Percentiles rank a stretch among this genome's conserved stretches.
Evolutionary conservation across 2,888 invertebrate species (phyloP).

Genomic region (Drosophila parthenogenetica): DNA sequence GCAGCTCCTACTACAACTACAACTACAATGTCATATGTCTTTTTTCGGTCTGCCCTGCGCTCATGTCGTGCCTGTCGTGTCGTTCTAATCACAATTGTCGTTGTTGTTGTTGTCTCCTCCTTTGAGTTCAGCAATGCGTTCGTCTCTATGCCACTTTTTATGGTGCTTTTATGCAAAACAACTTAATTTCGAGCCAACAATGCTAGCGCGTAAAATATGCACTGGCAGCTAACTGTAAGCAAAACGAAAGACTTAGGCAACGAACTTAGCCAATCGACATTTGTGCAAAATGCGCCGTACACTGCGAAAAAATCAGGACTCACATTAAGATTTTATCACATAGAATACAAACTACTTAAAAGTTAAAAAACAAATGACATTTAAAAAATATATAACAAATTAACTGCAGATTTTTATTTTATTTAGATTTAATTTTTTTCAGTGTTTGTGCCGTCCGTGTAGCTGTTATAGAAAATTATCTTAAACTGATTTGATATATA

Average conservation of each 20-base stretch:
- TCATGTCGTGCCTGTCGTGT: slow-evolving; percentile 80
- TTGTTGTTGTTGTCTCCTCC: slow-evolving; percentile 31
- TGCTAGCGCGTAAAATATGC: slow-evolving; percentile 76
- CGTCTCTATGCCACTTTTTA: slow-evolving; percentile 72
- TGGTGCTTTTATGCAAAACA: slow-evolving; percentile 82
- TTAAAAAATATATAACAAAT: no score
- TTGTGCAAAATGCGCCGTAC: slow-evolving; percentile 53
- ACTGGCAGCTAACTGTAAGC: slow-evolving; percentile 41
- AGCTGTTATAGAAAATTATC: slow-evolving; percentile 80
- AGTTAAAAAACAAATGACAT: no score
- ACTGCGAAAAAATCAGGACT: background rate
- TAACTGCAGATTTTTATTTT: no score
- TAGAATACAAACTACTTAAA: no score
- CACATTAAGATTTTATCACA: no score
- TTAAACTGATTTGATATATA: slow-evolving; percentile 80
- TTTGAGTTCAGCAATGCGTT: slow-evolving; percentile 51
- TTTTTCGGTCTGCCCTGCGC: slow-evolving; percentile 54
- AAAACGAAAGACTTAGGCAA: slow-evolving; percentile 72
- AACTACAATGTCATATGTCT: slow-evolving; percentile 70
- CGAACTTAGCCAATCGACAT: slow-evolving; percentile 57
- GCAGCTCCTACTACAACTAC: slow-evolving; percentile 9
- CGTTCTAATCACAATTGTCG: slow-evolving; percentile 76
- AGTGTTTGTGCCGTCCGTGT: slow-evolving; percentile 36
- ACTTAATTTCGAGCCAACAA: slow-evolving; percentile 75
- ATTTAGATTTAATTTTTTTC: background rate